Evolutionary conservation across 2,113 vertebrate species (phyloP), one percentile per base, ranked within the genome.

Genomic region (Mus pahari): DNA sequence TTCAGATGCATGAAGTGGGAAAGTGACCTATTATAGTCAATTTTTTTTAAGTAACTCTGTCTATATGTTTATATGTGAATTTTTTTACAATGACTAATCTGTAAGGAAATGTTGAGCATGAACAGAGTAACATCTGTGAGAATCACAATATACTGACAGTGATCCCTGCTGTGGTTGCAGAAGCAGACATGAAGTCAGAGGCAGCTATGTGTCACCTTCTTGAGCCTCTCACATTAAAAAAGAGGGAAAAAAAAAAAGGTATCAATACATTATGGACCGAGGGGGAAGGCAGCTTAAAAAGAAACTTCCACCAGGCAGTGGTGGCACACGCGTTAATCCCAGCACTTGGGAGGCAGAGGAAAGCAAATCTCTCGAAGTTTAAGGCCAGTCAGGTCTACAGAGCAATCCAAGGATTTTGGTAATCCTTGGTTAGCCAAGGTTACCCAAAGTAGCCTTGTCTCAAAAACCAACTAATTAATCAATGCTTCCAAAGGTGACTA

Each of bases 1-100:
- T 22, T 0, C 7, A 26, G 66, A 58, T 3, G n/a, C 22, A 5
- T 0, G 48, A 2, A 13, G 0, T 10, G 4, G 26, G 36, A 55
- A 87, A 19, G 19, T 0, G 19, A 42, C 7, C 50, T 26, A 7
- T n/a, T n/a, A 28, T 8, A 42, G 33, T 10, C 19, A 31, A 33
- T 4, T 28, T 14, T 10, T 60, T 73, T 88, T 60, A 4, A 66
- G 68, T 2, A 0, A 58, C 70, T 53, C 33, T 19, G n/a, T 5
- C 19, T 1, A 7, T 10, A 13, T 22, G 3, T 73, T 20, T n/a
- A 10, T 14, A 24, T 31, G 0, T n/a, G 60, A 53, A 62, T 60
- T 64, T 48, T 39, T 84, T 50, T 68, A 92, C 26, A 94, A 33
- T 16, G 53, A 62, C 36, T 75, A 16, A 31, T 0, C 11, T n/a